Evolutionary conservation across 30 jellyfish, hydroid and myxozoan species (phyloP), one percentile per base, ranked within the genome.

Genomic region (Sanderia malayensis): DNA sequence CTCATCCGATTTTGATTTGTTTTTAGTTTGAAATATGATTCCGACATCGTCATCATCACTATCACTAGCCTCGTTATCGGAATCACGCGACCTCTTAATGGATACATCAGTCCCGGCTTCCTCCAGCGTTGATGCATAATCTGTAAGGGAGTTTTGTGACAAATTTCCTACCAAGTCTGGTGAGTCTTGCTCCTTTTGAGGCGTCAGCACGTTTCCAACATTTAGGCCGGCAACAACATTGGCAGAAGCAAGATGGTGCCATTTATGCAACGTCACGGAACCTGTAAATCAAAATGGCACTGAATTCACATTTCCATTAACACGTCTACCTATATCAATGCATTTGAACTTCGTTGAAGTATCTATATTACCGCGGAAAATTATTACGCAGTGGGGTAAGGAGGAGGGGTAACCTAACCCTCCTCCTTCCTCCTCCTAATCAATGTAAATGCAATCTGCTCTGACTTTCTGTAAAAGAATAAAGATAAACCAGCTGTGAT

Each of bases 161-260:
- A 64, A 23, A 22, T 30, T 0, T 15, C 82, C 23, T n/a, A 58
- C 20, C 11, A 10, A 45, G 47, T 32, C 49, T n/a, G n/a, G n/a
- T n/a, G n/a, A n/a, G 11, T 41, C 13, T 6, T 62, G 32, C 3
- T 34, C 41, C 4, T 30, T 65, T 8, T 55, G 61, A 44, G 73
- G 79, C 31, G 83, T 53, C 6, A 33, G n/a, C 8, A 66, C 91
- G 44, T 70, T 72, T 13, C 88, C 80, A 25, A 74, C 44, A 25
- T 70, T 59, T 33, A 89, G 49, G 11, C 97, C 97, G 31, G 89
- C 97, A 10, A 52, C 80, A 7, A 82, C 96, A 33, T 82, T 83
- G 41, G 82, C 94, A 17, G 96, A 82, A 13, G 97, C 97, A 6
- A 89, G 75, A 55, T 82, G 93, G 49, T 89, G 97, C 97, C 97